Percentiles rank a stretch among this genome's conserved stretches.
Conservation (phyloP, 2,113 vertebrate species). For the Sporophila hypoxantha region DNA sequence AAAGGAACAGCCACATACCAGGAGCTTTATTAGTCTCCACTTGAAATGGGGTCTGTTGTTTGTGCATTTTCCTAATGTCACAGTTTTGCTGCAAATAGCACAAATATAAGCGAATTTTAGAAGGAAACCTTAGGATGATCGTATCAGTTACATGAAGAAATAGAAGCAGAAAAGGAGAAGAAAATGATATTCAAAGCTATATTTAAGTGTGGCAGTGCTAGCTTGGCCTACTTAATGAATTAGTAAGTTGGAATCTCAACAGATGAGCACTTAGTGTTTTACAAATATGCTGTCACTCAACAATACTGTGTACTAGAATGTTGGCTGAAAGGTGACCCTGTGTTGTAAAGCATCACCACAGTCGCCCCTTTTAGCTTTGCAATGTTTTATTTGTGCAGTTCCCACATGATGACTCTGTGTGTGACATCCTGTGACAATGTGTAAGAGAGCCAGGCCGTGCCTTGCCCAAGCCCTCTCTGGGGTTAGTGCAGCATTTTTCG, state of each 20-base stretch:
- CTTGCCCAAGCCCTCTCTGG: rapidly evolving
- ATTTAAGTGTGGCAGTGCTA: neutral
- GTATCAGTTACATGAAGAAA: neutral
- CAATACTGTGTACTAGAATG: rapidly evolving
- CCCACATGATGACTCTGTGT: rapidly evolving
- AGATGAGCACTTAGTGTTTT: neutral
- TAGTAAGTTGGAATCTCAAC: neutral
- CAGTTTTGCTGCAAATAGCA: neutral
- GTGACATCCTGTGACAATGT: rapidly evolving
- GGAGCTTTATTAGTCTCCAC: neutral
- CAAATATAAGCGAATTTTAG: neutral
- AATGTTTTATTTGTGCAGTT: neutral
- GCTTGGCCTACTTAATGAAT: neutral
- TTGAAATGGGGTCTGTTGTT: neutral
- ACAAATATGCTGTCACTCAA: neutral
- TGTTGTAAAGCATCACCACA: neutral
- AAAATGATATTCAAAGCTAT: neutral
- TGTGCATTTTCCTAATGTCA: neutral
- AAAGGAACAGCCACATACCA: rapidly evolving
- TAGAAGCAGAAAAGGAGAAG: neutral
- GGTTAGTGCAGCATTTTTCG: rapidly evolving
- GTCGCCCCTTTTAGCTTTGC: neutral
- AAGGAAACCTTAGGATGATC: too few species aligned
- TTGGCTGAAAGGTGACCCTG: neutral
- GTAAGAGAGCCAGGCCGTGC: rapidly evolving